Evolutionary conservation across 2,113 vertebrate genomes (phyloP).

Genomic region (Butorides virescens): DNA sequence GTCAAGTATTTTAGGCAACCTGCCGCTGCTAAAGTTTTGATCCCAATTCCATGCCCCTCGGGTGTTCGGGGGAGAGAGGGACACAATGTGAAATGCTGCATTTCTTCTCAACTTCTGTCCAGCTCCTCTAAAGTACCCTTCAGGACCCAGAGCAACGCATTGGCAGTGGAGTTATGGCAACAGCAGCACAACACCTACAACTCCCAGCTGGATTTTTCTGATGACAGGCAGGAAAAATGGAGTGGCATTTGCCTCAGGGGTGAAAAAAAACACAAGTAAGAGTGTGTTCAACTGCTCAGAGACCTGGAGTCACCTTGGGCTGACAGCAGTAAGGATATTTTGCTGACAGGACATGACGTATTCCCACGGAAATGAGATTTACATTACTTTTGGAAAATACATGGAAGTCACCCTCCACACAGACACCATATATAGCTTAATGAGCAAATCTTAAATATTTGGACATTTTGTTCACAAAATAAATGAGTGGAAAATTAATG

Average conservation of each 20-base stretch:
- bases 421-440: background rate
- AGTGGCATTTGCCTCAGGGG: background rate
- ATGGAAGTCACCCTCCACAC: background rate
- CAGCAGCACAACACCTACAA: background rate
- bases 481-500: background rate
- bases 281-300: background rate
- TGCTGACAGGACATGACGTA: background rate
- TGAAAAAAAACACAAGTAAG: background rate
- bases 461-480: background rate
- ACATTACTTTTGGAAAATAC: background rate
- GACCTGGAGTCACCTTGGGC: background rate
- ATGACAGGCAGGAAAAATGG: background rate
- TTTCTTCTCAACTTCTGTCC: background rate
- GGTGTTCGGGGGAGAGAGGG: background rate
- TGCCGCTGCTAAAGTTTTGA: background rate
- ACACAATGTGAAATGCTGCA: background rate
- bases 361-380: background rate
- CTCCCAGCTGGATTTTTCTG: background rate
- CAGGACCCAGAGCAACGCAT: background rate
- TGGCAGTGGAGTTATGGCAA: background rate
- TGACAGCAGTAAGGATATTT: background rate
- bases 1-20: background rate
- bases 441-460: background rate
- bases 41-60: background rate
- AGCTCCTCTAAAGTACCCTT: background rate